phyloP scores from a whole-genome alignment of 1,140 invertebrate species.

The Idris sp. region DNA sequence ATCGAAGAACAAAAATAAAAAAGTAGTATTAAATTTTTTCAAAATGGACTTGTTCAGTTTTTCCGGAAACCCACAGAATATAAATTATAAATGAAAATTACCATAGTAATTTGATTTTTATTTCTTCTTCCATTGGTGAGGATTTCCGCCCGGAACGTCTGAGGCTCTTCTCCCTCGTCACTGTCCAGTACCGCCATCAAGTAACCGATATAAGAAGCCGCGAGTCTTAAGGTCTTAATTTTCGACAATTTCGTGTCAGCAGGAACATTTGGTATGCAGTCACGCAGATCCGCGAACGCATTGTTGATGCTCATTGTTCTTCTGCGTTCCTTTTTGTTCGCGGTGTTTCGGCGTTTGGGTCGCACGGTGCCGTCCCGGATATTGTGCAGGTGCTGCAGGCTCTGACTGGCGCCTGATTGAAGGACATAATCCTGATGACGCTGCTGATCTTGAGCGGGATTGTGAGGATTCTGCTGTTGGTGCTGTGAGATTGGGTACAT shows the following conservation, averaged over 20 bases:
- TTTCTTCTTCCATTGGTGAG: slow-evolving; percentile 77
- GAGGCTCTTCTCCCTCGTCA: slow-evolving; percentile 84
- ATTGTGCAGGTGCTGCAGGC: slow-evolving; percentile 33
- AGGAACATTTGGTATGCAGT: slow-evolving; percentile 97
- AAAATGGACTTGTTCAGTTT: too few species aligned
- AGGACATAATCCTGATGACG: slow-evolving; percentile 8
- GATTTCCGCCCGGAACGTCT: slow-evolving; percentile 86
- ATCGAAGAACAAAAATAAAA: too few species aligned
- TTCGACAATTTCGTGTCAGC: slow-evolving; percentile 96
- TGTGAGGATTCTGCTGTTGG: slow-evolving; percentile 22
- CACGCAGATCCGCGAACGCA: slow-evolving; percentile 93
- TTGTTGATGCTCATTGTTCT: slow-evolving; percentile 96
- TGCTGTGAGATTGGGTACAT: slow-evolving; percentile 56
- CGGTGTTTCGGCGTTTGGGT: slow-evolving; percentile 85
- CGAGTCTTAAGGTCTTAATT: slow-evolving; percentile 93
- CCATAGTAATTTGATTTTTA: slow-evolving; percentile 67
- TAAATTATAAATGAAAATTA: too few species aligned
- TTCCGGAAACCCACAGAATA: too few species aligned
- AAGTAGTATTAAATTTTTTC: too few species aligned
- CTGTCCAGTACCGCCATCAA: slow-evolving; percentile 89
- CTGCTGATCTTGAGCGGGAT: slow-evolving; percentile 4
- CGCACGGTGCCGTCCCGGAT: slow-evolving; percentile 59
- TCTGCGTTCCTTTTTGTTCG: slow-evolving; percentile 95
- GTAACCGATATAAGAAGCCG: slow-evolving; percentile 94
- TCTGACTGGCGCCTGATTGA: slow-evolving; percentile 5